Base-by-base conservation (phyloP, 2,113 vertebrate species). In the Malurus elegans region DNA sequence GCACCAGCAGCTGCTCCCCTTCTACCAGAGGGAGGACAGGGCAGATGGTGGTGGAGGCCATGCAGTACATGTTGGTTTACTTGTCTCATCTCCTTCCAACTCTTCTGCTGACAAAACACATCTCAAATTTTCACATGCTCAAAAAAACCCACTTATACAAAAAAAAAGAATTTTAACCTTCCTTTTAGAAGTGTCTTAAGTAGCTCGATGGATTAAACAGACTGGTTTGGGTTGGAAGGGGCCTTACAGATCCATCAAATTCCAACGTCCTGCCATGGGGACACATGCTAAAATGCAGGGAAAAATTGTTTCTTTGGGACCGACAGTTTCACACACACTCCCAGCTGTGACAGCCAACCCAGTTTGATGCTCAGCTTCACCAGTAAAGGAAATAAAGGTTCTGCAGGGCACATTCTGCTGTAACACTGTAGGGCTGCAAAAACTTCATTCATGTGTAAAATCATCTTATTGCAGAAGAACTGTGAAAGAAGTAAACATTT, bases 61-160 rank as follows among this genome's bases (percentile, higher is more conserved):
- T 0, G 8, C 38, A 40, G 45, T 0, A 31, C 10, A 1, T 1
- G 16, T 1, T 44, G 23, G 26, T 19, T 67, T 25, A 10, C 14
- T 62, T 51, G 50, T 38, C 57, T 75, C 65, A 38, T 5, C 44
- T 51, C 28, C 47, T 60, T 32, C 34, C 21, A 38, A 21, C 47
- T 44, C 57, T n/a, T 69, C 74, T 42, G 24, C 42, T 70, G 32
- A 38, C 36, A 54, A 67, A 45, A 3, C 1, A 0, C 1, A 31
- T 19, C 56, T 54, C 34, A 48, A 62, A 58, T n/a, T 66, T 56
- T 36, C 4, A 2, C 20, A 10, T 3, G 15, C 83, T 47, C 36
- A 67, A 81, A 70, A 57, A 69, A 18, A 0, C 2, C 14, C 78
- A 29, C 16, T 29, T 28, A 61, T n/a, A 19, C 32, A 80, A 72